Evolutionary conservation across 1,140 invertebrate species (phyloP), one percentile per base, ranked within the genome.

Genomic region (Drosophila sturtevanti): DNA sequence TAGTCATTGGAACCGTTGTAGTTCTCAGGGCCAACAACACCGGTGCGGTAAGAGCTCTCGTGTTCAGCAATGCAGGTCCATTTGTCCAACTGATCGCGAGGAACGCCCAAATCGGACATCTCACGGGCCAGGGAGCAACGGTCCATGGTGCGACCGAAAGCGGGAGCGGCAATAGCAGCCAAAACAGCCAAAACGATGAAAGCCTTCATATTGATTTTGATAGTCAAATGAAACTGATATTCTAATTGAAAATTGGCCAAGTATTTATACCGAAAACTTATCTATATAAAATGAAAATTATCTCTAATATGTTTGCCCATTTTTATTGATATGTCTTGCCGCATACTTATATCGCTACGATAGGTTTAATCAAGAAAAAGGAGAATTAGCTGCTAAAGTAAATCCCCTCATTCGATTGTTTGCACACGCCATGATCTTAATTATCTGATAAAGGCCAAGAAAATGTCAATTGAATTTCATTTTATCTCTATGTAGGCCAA

Each of bases 1-100:
- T 81, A 90, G 68, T 90, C 89, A 4, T 72, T 54, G 59, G 75
- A 81, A 34, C 77, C 81, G 54, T 90, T 75, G 5, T 12, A 16
- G 24, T 90, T 90, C 10, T 51, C 2, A 2, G 71, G 68, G 11
- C 85, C 82, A n/a, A 79, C 71, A 3, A 71, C 68, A 14, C 12
- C 37, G 0, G 79, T 82, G 41, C 79, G 76, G 27, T 61, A 89
- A 11, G 56, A 52, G 60, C 82, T 87, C 68, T 84, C 85, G 22
- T 72, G 63, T n/a, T 75, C 7, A 21, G 69, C 74, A 58, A 82
- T 72, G 70, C 74, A 81, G 1, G 71, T 61, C 82, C 74, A 89
- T 21, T 61, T 64, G 12, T 69, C 56, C 52, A 89, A 27, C 35
- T 85, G 44, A 31, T 70, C 56, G 0, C 67, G 63, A 0, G 81